These are phyloP conservation scores for Trichonephila clavipes DNA, from an alignment of 1,140 invertebrate genomes.

Conservation along the genomic window DNA sequence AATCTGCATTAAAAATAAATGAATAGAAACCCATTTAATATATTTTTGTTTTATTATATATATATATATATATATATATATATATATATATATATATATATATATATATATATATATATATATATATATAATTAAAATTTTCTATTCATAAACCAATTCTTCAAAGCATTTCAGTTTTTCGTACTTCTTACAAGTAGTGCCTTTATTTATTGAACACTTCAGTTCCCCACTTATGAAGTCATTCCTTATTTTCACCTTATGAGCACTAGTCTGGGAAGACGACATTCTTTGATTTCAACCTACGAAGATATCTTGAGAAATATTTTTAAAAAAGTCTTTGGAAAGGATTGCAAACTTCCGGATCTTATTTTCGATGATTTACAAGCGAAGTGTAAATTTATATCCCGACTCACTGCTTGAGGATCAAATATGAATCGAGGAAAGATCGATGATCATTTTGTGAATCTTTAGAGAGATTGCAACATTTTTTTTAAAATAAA, in stretches of 20 bases:
- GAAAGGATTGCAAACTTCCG: neutral
- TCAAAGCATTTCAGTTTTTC: no score
- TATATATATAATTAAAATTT: no score
- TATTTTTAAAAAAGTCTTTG: neutral
- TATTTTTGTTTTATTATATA: no score
- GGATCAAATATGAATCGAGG: neutral
- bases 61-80: no score
- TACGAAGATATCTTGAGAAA: neutral
- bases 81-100: no score
- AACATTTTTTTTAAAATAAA: no score
- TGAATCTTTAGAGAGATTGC: no score
- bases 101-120: no score
- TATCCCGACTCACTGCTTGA: neutral
- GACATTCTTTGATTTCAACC: slow-evolving; percentile 1
- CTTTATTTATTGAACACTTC: slow-evolving; percentile 15
- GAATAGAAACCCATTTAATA: no score
- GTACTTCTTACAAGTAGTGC: neutral
- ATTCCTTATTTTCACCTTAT: slow-evolving; percentile 6
- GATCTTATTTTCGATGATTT: neutral
- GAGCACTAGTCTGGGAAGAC: neutral
- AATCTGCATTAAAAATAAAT: no score
- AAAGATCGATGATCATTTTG: neutral
- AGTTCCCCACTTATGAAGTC: neutral
- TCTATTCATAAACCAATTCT: no score
- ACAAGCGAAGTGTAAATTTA: neutral